phyloP scores from a whole-genome alignment of 2,888 invertebrate genomes.

The Gymnoscelis rufifasciata region DNA sequence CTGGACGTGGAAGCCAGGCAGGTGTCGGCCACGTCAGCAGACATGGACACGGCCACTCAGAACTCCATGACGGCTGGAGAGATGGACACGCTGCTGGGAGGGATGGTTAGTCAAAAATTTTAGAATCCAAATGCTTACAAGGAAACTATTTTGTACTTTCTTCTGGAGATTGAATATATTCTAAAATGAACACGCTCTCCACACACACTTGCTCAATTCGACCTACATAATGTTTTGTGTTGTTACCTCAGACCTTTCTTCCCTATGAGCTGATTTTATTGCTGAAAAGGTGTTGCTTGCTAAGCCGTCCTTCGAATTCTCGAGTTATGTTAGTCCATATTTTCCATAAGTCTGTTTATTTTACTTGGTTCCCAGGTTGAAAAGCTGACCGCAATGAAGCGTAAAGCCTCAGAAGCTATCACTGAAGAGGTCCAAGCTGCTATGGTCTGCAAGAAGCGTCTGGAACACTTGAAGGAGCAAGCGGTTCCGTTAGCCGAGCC shows the following conservation, averaged over 20 bases:
- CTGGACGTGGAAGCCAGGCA: constrained; percentile 95
- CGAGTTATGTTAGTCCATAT: too few species aligned
- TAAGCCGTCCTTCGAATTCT: too few species aligned
- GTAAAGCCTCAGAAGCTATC: constrained; percentile 96
- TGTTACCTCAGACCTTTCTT: too few species aligned
- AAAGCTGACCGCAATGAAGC: constrained; percentile 91
- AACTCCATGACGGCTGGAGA: constrained; percentile 80
- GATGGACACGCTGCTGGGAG: constrained; percentile 89
- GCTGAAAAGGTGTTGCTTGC: too few species aligned
- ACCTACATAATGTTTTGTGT: too few species aligned
- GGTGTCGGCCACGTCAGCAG: constrained; percentile 87
- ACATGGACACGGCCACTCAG: constrained; percentile 87
- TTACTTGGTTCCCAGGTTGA: constrained; percentile 83
- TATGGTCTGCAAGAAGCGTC: constrained; percentile 92
- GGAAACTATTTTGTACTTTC: too few species aligned
- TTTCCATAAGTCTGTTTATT: too few species aligned
- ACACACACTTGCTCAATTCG: too few species aligned
- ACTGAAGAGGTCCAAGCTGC: constrained; percentile 95
- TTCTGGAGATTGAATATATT: too few species aligned
- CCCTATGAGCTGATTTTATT: too few species aligned
- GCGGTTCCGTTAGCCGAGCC: constrained; percentile 62
- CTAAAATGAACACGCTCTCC: too few species aligned
- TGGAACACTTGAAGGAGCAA: constrained; percentile 94
- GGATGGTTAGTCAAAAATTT: constrained; percentile 88
- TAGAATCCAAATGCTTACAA: too few species aligned